These are phyloP conservation scores for Myanophis thanlyinensis DNA, from an alignment of 2,113 vertebrate genomes.

Conservation along the genomic window DNA sequence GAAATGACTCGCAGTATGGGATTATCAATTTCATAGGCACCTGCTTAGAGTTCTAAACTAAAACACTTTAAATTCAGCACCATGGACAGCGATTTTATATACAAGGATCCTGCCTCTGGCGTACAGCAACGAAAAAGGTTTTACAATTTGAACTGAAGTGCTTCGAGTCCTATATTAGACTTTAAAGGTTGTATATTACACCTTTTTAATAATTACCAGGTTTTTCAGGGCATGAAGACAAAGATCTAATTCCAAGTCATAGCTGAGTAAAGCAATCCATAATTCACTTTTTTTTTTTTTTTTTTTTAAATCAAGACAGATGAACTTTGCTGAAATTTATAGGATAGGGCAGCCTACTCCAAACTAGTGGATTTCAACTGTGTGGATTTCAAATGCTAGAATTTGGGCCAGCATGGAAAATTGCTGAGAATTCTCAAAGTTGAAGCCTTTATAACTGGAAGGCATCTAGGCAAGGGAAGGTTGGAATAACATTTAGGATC, in stretches of 20 bases:
- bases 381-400: not conserved
- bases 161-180: not conserved
- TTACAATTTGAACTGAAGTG: not conserved
- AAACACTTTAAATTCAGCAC: not conserved
- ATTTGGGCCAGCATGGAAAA: not conserved
- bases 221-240: not conserved
- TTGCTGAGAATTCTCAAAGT: not conserved
- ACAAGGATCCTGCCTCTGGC: not conserved
- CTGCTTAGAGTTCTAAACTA: not conserved
- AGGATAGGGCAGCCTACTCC: not conserved
- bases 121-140: not conserved
- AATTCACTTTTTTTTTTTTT: too few species aligned
- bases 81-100: not conserved
- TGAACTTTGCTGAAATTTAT: not conserved
- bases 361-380: not conserved
- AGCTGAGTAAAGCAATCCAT: not conserved
- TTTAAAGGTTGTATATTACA: not conserved
- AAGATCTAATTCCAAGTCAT: not conserved
- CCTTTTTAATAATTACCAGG: not conserved
- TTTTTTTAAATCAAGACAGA: not conserved
- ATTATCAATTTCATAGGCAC: not conserved
- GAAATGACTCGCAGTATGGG: not conserved
- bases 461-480: not conserved
- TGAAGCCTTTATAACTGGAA: not conserved
- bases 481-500: not conserved